Evolutionary conservation across 2,888 invertebrate genomes (phyloP), one percentile per base, ranked within the genome.

Genomic region (Julus scandinavius): DNA sequence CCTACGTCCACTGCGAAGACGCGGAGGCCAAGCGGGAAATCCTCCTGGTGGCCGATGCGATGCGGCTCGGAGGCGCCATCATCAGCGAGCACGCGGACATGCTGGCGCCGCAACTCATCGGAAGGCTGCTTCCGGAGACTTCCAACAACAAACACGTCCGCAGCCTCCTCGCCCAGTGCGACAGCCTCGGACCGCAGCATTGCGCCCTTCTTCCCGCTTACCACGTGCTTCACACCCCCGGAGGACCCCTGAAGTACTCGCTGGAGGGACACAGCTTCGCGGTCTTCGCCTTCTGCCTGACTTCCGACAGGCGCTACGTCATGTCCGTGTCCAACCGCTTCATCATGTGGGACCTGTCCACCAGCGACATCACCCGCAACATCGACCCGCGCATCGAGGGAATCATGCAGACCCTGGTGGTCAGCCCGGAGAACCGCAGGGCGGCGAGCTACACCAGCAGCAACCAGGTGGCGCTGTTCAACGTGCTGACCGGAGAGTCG

Each of bases 241-340:
- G 99, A 85, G 99, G 99, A 1, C 99, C 99, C 0, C 93, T 99
- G 6, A 99, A 99, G 96, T 99, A 98, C 92, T 99, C 99, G 0
- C 93, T 99, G 85, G 99, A 99, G 93, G 99, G 99, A 0, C 99
- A 99, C 92, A 98, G 98, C 91, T 99, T 99, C 92, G 99, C 99
- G 0, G 97, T 98, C 0, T 98, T 98, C 92, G 97, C 96, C 1
- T 97, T 98, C 92, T 95, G 96, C 15, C 92, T 98, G 45, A 98
- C 98, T 9, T 96, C 96, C 0, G 98, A 98, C 93, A 96, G 95
- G 91, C 95, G 97, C 45, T 97, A 98, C 92, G 96, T 99, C 90
- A 97, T 99, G 0, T 98, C 98, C 2, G 97, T 98, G 91, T 99
- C 99, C 2, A 99, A 98, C 91, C 95, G 97, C 90, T 98, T 99